phyloP scores from a whole-genome alignment of 1,140 invertebrate genomes.

The Scaptomyza pallida region DNA sequence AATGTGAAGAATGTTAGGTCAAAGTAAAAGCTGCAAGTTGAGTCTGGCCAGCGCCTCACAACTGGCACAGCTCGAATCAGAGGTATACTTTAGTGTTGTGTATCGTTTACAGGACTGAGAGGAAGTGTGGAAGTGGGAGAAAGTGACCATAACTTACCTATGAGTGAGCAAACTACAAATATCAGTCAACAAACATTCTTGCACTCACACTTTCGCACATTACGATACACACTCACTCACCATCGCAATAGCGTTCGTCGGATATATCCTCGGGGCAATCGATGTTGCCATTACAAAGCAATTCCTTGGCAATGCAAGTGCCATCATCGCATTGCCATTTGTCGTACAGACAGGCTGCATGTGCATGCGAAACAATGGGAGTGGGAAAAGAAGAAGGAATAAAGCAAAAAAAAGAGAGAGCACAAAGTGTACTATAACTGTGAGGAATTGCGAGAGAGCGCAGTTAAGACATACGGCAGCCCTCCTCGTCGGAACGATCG shows the following conservation, averaged over 20 bases:
- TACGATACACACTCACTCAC: conserved; percentile 83
- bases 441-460: neutral
- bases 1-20: neutral
- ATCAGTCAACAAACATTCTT: conserved; percentile 24
- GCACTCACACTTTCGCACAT: neutral
- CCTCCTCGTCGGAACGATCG: conserved; percentile 86
- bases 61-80: conserved; percentile 13
- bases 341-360: conserved; percentile 86
- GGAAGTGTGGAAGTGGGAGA: neutral
- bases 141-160: conserved; percentile 27
- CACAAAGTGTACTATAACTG: neutral
- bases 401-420: neutral
- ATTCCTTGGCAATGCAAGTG: conserved; percentile 86
- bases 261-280: conserved; percentile 89
- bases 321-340: conserved; percentile 87
- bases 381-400: conserved; percentile 2
- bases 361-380: conserved; percentile 15
- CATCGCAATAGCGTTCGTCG: conserved; percentile 89
- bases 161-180: conserved; percentile 3
- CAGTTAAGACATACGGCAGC: conserved; percentile 85
- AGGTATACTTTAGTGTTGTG: conserved; percentile 38
- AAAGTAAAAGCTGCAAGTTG: neutral
- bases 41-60: conserved; percentile 4
- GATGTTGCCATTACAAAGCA: conserved; percentile 87
- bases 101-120: neutral